Evolutionary conservation across 2,797 vertebrate species (phyloP).

Genomic region (Thamnophis elegans): DNA sequence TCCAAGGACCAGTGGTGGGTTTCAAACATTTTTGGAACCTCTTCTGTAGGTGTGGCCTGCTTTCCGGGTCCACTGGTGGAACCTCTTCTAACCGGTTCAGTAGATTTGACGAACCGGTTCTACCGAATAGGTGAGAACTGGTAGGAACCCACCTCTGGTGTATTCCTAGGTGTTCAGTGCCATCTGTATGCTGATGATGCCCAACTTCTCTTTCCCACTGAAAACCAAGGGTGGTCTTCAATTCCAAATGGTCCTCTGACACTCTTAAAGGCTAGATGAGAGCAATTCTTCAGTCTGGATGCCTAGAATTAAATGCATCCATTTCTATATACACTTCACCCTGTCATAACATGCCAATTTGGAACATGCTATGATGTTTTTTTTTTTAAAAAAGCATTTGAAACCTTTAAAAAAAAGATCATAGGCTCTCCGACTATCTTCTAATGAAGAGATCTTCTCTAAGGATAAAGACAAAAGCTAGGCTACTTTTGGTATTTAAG

Average conservation of each 20-base stretch:
- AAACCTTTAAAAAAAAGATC: neutral
- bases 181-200: neutral
- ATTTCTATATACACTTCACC: neutral
- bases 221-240: neutral
- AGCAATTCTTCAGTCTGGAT: neutral
- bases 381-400: neutral
- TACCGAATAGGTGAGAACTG: too few relatives aligned
- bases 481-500: neutral
- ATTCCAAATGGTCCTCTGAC: neutral
- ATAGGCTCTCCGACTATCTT: neutral
- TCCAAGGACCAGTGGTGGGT: too few relatives aligned
- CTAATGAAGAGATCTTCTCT: neutral
- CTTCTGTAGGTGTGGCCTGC: too few relatives aligned
- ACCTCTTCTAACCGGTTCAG: too few relatives aligned
- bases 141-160: too few relatives aligned
- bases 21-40: too few relatives aligned
- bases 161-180: neutral
- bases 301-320: neutral
- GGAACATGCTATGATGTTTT: neutral
- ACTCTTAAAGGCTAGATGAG: neutral
- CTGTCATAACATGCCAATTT: neutral
- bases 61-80: too few relatives aligned
- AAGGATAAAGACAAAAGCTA: neutral
- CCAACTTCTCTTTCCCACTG: neutral
- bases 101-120: too few relatives aligned